Evolutionary conservation across 1,140 invertebrate genomes (phyloP).

Genomic region (Drosophila pruinosa): DNA sequence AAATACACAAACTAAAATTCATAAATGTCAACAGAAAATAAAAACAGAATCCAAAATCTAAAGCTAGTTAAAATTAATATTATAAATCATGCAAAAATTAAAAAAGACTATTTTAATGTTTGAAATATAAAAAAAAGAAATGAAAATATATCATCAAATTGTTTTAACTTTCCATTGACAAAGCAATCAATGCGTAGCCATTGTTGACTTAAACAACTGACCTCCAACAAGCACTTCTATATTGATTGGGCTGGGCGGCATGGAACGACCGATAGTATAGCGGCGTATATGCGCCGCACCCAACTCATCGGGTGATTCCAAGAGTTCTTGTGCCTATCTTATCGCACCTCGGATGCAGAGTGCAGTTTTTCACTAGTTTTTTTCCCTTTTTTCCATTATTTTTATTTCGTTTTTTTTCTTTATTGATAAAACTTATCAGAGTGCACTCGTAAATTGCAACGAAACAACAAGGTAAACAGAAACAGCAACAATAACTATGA

Average conservation of each 20-base stretch:
- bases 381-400: slow-evolving; percentile 11
- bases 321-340: slow-evolving; percentile 61
- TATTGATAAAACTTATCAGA: slow-evolving; percentile 65
- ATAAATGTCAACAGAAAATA: slow-evolving; percentile 66
- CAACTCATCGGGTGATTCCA: slow-evolving; percentile 51
- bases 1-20: slow-evolving; percentile 73
- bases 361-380: slow-evolving; percentile 56
- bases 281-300: slow-evolving; percentile 18
- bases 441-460: slow-evolving; percentile 78
- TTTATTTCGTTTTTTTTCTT: background rate
- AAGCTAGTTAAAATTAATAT: slow-evolving; percentile 82
- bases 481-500: slow-evolving; percentile 5
- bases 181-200: slow-evolving; percentile 30
- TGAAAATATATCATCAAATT: slow-evolving; percentile 43
- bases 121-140: slow-evolving; percentile 73
- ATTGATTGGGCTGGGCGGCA: slow-evolving; percentile 61
- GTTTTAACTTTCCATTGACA: slow-evolving; percentile 50
- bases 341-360: slow-evolving; percentile 69
- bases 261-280: slow-evolving; percentile 55
- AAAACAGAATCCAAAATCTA: slow-evolving; percentile 69
- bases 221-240: slow-evolving; percentile 77
- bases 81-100: slow-evolving; percentile 68
- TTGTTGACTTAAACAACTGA: slow-evolving; percentile 77
- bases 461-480: slow-evolving; percentile 73
- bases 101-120: slow-evolving; percentile 81